Evolutionary conservation across 2,797 vertebrate genomes (phyloP).

Genomic region (Nannoperca australis): DNA sequence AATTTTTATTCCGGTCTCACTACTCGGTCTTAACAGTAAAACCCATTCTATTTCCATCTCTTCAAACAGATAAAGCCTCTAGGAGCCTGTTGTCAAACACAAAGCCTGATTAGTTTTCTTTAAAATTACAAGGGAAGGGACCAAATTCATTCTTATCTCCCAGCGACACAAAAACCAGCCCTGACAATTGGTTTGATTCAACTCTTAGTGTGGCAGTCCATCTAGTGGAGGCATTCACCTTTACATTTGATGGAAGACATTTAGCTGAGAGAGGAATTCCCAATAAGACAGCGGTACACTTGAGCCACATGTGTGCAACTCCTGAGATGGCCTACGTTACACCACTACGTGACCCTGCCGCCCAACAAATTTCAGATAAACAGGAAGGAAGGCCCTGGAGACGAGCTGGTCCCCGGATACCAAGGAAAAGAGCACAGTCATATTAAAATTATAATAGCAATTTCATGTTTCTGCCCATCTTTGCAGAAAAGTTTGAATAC

Average conservation of each 20-base stretch:
- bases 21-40: slow-evolving; percentile 32
- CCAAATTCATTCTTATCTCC: slow-evolving; percentile 42
- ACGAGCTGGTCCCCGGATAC: slow-evolving; percentile 35
- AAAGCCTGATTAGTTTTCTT: slow-evolving; percentile 51
- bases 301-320: not conserved
- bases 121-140: slow-evolving; percentile 33
- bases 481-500: slow-evolving; percentile 55
- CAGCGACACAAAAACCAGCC: slow-evolving; percentile 33
- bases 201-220: slow-evolving; percentile 62
- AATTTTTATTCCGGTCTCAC: slow-evolving; percentile 50
- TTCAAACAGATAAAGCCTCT: slow-evolving; percentile 57
- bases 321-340: not conserved
- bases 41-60: slow-evolving; percentile 38
- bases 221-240: slow-evolving; percentile 62
- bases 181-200: slow-evolving; percentile 42
- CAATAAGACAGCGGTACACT: not conserved
- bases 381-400: slow-evolving; percentile 23
- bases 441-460: slow-evolving; percentile 53
- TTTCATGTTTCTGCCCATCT: slow-evolving; percentile 57
- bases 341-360: not conserved
- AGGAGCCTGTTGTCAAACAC: slow-evolving; percentile 43
- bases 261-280: slow-evolving; percentile 15
- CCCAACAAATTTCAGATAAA: slow-evolving; percentile 28
- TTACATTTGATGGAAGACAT: slow-evolving; percentile 46
- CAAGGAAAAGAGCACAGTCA: slow-evolving; percentile 18